Percentiles rank a stretch among this genome's conserved stretches.
These are phyloP conservation scores for Oikopleura albicans DNA, from an alignment of 23 tunicate species.

Conservation along the genomic window DNA sequence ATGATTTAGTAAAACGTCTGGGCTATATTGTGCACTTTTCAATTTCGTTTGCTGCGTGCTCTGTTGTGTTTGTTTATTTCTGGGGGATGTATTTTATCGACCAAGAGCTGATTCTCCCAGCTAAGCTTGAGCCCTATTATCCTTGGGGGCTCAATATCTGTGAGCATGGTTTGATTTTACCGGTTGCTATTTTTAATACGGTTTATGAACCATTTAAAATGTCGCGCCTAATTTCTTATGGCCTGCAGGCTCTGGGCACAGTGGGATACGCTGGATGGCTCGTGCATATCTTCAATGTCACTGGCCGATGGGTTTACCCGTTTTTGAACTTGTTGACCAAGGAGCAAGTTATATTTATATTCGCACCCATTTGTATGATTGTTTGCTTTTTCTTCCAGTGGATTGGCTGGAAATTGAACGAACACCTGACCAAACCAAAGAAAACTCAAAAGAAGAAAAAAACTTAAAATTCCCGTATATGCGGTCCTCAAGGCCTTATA, in stretches of 20 bases:
- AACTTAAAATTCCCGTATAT: too few relatives aligned
- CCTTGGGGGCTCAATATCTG: neutral
- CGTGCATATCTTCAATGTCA: neutral
- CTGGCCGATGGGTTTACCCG: constrained; percentile 16
- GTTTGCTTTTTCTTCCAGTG: neutral
- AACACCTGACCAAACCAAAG: neutral
- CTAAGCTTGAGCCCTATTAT: neutral
- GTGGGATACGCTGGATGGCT: neutral
- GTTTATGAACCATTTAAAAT: neutral
- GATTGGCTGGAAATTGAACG: neutral
- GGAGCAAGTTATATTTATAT: neutral
- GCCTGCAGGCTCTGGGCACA: neutral
- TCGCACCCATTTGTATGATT: neutral
- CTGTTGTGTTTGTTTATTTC: neutral
- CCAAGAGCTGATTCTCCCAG: neutral
- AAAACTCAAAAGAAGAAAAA: neutral
- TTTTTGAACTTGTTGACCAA: neutral
- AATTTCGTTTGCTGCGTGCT: neutral
- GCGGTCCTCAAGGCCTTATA: too few relatives aligned
- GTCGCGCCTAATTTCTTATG: neutral
- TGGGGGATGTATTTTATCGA: neutral
- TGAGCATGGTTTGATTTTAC: neutral
- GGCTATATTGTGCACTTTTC: neutral
- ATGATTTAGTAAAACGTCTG: too few relatives aligned
- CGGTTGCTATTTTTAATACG: neutral